These are phyloP conservation scores for Aporophyla nigra DNA, from an alignment of 2,888 invertebrate genomes.

Conservation along the genomic window DNA sequence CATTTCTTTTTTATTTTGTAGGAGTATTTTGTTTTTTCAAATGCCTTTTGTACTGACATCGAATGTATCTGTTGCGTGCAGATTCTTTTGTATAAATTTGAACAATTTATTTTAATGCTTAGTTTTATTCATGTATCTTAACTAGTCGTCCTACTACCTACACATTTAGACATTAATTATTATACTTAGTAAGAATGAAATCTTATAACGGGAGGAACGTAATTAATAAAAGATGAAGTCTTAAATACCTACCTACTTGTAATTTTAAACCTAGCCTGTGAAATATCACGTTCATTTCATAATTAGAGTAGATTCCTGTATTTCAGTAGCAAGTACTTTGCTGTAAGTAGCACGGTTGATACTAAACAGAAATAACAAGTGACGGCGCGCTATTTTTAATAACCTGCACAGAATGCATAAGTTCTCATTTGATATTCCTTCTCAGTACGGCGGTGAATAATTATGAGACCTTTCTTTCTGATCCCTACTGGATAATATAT, in stretches of 20 bases:
- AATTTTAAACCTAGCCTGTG: slow-evolving; percentile 10
- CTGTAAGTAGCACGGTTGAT: slow-evolving; percentile 39
- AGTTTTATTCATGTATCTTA: background rate
- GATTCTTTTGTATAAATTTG: background rate
- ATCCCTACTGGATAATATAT: slow-evolving; percentile 19
- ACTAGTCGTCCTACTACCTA: background rate
- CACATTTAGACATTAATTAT: background rate
- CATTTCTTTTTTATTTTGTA: slow-evolving; percentile 44
- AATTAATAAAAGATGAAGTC: background rate
- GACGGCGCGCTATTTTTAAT: slow-evolving; percentile 55
- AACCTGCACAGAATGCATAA: slow-evolving; percentile 45
- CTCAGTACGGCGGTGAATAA: slow-evolving; percentile 41
- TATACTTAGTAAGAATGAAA: background rate
- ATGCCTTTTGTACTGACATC: slow-evolving; percentile 1
- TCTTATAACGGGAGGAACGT: slow-evolving; percentile 17
- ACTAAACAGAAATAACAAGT: slow-evolving; percentile 55
- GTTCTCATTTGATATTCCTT: slow-evolving; percentile 43
- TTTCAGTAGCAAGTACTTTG: slow-evolving; percentile 28
- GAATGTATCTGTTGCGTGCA: background rate
- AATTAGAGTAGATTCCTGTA: slow-evolving; percentile 24
- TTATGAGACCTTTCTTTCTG: slow-evolving; percentile 32
- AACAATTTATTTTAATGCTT: too few relatives aligned
- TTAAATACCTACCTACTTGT: background rate
- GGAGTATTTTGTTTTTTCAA: slow-evolving; percentile 26
- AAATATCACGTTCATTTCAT: slow-evolving; percentile 39